Conservation (phyloP, 2,888 invertebrate species). For the Cryptocheilus praepositus region DNA sequence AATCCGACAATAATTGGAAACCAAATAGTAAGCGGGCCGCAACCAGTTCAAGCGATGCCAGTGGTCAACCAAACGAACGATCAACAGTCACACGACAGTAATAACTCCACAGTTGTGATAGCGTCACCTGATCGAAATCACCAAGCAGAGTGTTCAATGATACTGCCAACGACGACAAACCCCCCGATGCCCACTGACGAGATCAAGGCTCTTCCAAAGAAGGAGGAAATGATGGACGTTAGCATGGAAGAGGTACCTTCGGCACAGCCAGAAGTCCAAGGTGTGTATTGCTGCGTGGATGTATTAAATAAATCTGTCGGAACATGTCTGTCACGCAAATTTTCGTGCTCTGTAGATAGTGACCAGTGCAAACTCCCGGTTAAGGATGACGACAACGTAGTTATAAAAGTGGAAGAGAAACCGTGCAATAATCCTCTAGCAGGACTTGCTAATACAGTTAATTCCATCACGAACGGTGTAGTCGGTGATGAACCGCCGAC, state of each 20-base stretch:
- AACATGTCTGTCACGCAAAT: not conserved
- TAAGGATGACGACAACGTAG: conserved; percentile 66
- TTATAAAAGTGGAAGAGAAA: conserved; percentile 68
- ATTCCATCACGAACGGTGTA: conserved; percentile 71
- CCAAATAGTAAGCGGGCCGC: conserved; percentile 64
- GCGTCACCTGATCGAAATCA: conserved; percentile 58
- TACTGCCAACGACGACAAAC: conserved; percentile 58
- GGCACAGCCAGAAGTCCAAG: conserved; percentile 42
- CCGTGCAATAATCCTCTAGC: conserved; percentile 69
- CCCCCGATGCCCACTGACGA: conserved; percentile 51
- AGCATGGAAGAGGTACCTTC: conserved; percentile 46
- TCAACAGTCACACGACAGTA: conserved; percentile 54
- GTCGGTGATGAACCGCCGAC: conserved; percentile 56
- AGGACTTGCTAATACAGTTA: conserved; percentile 70
- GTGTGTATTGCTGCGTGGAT: conserved; percentile 21
- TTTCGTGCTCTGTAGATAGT: conserved; percentile 41
- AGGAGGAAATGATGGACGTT: conserved; percentile 53
- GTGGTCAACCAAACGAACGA: conserved; percentile 63
- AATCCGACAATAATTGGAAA: conserved; percentile 69
- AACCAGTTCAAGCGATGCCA: conserved; percentile 66
- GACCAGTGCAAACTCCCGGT: conserved; percentile 55
- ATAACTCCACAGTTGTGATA: conserved; percentile 48
- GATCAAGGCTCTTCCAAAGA: conserved; percentile 48
- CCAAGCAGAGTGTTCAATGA: conserved; percentile 61
- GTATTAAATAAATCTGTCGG: not conserved